Base-by-base conservation (phyloP, 1,140 invertebrate species). In the Penaeus vannamei region DNA sequence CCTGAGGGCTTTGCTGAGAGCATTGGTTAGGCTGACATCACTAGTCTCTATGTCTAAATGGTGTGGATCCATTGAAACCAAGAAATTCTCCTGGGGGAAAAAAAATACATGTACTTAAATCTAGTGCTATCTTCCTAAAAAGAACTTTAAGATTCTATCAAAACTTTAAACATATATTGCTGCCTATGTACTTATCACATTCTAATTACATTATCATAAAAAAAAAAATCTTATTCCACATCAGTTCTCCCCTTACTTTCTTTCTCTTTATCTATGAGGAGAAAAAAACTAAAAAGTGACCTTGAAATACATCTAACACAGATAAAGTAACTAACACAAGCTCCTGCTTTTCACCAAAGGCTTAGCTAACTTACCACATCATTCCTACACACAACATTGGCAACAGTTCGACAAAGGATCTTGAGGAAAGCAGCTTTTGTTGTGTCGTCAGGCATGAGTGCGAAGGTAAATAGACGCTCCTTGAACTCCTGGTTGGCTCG, bases 401-500 rank as follows among this genome's bases (percentile, higher is more conserved):
- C 93, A 36, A 98, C 97, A 93, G 97, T 96, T 92, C 97, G 95
- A 92, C 97, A 98, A 60, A 99, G 94, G 81, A 95, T 95, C 90
- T 95, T 95, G 84, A 98, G 94, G 93, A 98, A 97, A 91, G 95
- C 94, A 29, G 94, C 93, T 93, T 98, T 98, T 92, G 97, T 95
- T 61, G 95, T 95, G 81, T 96, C 95, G 87, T 97, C 97, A 91
- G 97, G 96, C 14, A 95, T 95, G 91, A 98, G 95, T 91, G 96
- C 96, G 93, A 98, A 98, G 20, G 96, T 96, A 93, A 96, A 97
- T 60, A 98, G 93, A 92, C 96, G 96, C 92, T 98, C 97, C 92
- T 97, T 98, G 36, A 97, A 93, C 92, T 97, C 96, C 91, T 97
- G 95, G 93, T 96, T 96, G 91, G 95, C 96, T 90, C 97, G 94